A percentile compares a stretch with the other conserved stretches of the same genome.
These are phyloP conservation scores for Helostoma temminkii DNA, from an alignment of 2,797 vertebrate genomes.

Conservation along the genomic window DNA sequence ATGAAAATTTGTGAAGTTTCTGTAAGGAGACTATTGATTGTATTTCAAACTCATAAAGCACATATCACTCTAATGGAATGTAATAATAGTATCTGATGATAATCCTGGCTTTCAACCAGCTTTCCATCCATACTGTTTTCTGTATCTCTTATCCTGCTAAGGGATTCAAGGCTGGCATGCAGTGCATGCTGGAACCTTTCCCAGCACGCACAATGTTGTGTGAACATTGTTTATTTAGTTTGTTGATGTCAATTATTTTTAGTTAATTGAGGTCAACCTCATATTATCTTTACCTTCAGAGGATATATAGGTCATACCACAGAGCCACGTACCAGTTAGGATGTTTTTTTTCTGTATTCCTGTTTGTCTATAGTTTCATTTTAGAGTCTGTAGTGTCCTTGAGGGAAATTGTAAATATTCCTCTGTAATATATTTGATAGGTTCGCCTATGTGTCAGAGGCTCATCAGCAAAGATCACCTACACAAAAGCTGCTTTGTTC, in stretches of 20 bases:
- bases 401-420: constrained; percentile 24
- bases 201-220: not conserved
- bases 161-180: not conserved
- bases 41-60: constrained; percentile 7
- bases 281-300: not conserved
- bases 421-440: constrained; percentile 18
- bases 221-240: not conserved
- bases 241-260: not conserved
- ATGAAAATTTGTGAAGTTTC: constrained; percentile 7
- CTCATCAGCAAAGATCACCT: constrained; percentile 8
- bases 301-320: not conserved
- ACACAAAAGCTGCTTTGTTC: constrained; percentile 70
- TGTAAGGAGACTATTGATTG: constrained; percentile 20
- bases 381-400: constrained; percentile 25
- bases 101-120: constrained; percentile 6
- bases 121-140: constrained; percentile 27
- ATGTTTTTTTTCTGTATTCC: not conserved
- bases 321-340: not conserved
- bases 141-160: constrained; percentile 14
- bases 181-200: not conserved
- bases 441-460: constrained; percentile 34
- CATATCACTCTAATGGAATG: constrained; percentile 25
- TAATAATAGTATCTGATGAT: constrained; percentile 18
- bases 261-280: not conserved
- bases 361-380: not conserved